Percentiles rank a stretch among this genome's conserved stretches.
These are phyloP conservation scores for Meiosimyza platycephala DNA, from an alignment of 2,888 invertebrate genomes.

Conservation along the genomic window DNA sequence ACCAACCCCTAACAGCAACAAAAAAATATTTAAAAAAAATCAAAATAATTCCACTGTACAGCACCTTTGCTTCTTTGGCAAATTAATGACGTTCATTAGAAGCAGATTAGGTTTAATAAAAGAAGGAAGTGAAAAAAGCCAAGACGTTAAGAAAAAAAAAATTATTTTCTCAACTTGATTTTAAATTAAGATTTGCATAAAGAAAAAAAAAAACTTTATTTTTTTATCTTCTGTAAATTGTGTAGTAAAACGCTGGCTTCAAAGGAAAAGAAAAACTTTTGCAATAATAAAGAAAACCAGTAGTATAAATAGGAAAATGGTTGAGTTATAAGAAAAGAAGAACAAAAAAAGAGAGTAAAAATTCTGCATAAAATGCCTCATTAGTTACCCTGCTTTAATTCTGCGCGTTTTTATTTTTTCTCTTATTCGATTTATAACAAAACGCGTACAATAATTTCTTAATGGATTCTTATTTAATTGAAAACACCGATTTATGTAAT, in stretches of 20 bases:
- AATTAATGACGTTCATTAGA: conserved; percentile 60
- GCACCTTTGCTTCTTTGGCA: conserved; percentile 20
- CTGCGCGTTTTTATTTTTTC: conserved; percentile 2
- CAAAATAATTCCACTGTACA: no score
- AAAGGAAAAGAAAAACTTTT: not conserved
- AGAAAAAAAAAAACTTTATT: conserved; percentile 21
- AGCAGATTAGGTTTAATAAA: conserved; percentile 49
- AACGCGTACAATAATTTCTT: no score
- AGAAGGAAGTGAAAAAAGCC: no score
- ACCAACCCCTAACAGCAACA: no score
- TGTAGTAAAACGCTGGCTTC: not conserved
- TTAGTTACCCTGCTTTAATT: conserved; percentile 3
- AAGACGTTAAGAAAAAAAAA: conserved; percentile 36
- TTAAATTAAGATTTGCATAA: conserved; percentile 37
- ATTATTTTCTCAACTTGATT: conserved; percentile 22
- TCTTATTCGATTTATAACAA: conserved; percentile 17
- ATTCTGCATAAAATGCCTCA: conserved; percentile 18
- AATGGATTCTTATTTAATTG: no score
- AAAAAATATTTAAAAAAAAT: no score
- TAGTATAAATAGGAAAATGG: not conserved
- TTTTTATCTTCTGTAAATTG: conserved; percentile 5
- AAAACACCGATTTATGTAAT: no score
- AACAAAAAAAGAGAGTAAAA: not conserved
- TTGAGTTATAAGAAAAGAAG: not conserved
- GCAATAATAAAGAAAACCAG: no score